Conservation (phyloP, 2,797 vertebrate species). For the Dermochelys coriacea region DNA sequence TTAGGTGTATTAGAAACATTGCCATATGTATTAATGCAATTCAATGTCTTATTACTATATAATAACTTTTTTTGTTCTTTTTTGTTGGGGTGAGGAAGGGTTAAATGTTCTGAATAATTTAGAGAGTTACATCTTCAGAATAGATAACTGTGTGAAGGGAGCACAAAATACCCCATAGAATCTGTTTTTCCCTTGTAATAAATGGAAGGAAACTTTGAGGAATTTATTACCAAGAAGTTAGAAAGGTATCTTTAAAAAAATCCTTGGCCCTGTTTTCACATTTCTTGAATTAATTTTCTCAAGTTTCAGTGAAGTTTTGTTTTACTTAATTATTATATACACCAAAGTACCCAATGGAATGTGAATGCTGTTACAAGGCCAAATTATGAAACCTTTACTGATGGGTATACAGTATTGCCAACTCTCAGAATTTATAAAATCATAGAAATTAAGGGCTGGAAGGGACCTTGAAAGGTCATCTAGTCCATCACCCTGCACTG, state of each 20-base stretch:
- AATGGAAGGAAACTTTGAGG: neutral
- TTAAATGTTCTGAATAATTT: neutral
- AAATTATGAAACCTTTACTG: neutral
- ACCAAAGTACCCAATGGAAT: fast-evolving
- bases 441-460: no score
- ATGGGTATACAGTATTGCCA: neutral
- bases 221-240: neutral
- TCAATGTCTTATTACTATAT: neutral
- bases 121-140: neutral
- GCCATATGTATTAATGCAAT: neutral
- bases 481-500: no score
- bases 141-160: neutral
- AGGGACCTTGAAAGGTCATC: no score
- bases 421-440: neutral
- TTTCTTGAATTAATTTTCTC: neutral
- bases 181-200: neutral
- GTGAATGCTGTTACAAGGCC: neutral
- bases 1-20: neutral
- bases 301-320: neutral
- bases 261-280: neutral
- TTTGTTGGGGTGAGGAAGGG: neutral
- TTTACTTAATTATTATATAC: neutral
- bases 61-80: neutral
- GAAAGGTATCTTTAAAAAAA: neutral
- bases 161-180: neutral